Percentiles rank a stretch among this genome's conserved stretches.
Evolutionary conservation across 1,140 invertebrate genomes (phyloP).

Genomic region (Zaprionus lachaisei): DNA sequence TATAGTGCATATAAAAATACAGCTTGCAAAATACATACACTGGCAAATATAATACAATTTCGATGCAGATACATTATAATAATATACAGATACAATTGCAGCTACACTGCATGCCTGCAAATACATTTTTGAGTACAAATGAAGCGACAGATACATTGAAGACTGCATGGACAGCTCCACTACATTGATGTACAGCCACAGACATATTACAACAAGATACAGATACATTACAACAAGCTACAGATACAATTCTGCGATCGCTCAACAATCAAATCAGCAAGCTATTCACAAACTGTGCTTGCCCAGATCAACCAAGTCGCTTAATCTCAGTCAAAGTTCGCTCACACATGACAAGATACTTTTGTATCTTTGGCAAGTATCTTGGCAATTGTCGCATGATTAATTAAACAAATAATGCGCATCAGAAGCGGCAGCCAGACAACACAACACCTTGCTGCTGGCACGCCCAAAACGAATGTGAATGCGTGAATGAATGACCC

Average conservation of each 20-base stretch:
- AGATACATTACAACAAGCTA: background rate
- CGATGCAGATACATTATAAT: too few relatives aligned
- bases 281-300: background rate
- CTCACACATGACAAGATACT: constrained; percentile 6
- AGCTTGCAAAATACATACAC: background rate
- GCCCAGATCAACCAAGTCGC: background rate
- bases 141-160: background rate
- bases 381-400: constrained; percentile 72
- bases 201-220: background rate
- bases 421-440: constrained; percentile 27
- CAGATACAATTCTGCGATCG: background rate
- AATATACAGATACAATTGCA: constrained; percentile 5
- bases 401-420: constrained; percentile 65
- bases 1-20: background rate
- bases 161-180: too few relatives aligned
- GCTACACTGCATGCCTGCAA: background rate
- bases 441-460: constrained; percentile 40
- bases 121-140: background rate
- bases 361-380: constrained; percentile 50
- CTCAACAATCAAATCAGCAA: background rate
- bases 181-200: background rate
- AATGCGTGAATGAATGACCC: constrained; percentile 63
- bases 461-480: constrained; percentile 59
- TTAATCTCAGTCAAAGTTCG: background rate
- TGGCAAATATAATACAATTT: background rate